phyloP scores from a whole-genome alignment of 1,140 invertebrate species.

The Batillaria attramentaria region DNA sequence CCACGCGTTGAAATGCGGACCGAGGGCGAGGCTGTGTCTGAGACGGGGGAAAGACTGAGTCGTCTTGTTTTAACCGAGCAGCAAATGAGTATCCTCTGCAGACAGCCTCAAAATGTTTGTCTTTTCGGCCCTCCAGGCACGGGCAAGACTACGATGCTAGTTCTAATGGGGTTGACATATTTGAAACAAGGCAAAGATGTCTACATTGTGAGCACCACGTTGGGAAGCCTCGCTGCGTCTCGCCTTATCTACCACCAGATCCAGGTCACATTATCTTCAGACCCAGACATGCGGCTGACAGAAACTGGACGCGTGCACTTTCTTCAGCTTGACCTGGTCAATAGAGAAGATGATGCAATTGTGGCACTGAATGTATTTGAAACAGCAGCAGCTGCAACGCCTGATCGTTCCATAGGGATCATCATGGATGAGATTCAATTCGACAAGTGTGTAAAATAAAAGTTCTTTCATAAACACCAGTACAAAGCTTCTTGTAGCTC shows the following conservation, averaged over 20 bases:
- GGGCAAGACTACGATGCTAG: constrained; percentile 23
- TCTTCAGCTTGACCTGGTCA: not conserved
- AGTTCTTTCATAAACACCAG: too few species aligned
- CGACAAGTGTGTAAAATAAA: too few species aligned
- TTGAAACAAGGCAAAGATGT: constrained; percentile 6
- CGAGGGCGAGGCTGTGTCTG: not conserved
- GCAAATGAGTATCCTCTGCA: not conserved
- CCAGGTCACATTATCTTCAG: not conserved
- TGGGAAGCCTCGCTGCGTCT: not conserved
- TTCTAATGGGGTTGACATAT: constrained; percentile 18
- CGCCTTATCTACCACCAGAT: constrained; percentile 18
- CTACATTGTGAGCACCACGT: not conserved
- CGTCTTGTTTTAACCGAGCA: constrained; percentile 7
- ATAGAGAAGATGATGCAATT: too few species aligned
- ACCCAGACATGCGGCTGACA: not conserved
- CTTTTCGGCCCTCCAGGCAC: constrained; percentile 17
- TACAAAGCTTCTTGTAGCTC: too few species aligned
- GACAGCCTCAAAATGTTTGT: not conserved
- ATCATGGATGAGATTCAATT: not conserved
- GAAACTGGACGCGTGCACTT: not conserved
- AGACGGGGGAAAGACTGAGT: not conserved
- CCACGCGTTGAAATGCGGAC: constrained; percentile 16
- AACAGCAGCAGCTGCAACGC: too few species aligned
- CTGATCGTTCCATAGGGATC: not conserved
- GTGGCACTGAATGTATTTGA: not conserved